Conservation (phyloP, 2,797 vertebrate species). For the Enteromius treurensis region DNA sequence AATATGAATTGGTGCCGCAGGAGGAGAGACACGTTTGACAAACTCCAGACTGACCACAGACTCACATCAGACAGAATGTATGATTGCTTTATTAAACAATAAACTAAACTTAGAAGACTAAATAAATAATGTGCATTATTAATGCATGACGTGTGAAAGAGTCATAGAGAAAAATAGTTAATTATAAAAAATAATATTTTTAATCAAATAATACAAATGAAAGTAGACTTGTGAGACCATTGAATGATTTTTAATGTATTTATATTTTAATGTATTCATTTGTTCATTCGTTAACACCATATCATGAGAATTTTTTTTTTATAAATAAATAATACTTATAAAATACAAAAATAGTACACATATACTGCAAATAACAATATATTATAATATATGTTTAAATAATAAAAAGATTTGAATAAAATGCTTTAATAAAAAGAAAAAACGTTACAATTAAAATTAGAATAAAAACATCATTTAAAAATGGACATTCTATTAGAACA, state of each 20-base stretch:
- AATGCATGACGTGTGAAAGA: background rate
- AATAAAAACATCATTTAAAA: background rate
- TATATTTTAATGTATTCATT: background rate
- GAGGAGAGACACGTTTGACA: background rate
- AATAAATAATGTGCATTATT: background rate
- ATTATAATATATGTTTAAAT: background rate
- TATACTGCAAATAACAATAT: background rate
- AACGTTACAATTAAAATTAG: background rate
- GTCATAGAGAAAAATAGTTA: background rate
- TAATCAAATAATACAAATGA: background rate
- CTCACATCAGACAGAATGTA: background rate
- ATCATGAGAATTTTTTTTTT: background rate
- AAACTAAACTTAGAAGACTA: background rate
- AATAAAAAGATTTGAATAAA: background rate
- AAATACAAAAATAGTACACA: background rate
- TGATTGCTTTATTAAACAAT: conserved; percentile 9
- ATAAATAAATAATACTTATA: background rate
- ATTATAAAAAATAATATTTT: background rate
- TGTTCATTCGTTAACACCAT: background rate
- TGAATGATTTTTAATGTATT: background rate
- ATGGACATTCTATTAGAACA: background rate
- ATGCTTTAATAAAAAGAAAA: background rate
- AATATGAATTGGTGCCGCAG: background rate
- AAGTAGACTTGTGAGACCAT: background rate
- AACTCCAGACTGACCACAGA: background rate